Evolutionary conservation across 2,113 vertebrate species (phyloP), one percentile per base, ranked within the genome.

Genomic region (Ictidomys tridecemlineatus): DNA sequence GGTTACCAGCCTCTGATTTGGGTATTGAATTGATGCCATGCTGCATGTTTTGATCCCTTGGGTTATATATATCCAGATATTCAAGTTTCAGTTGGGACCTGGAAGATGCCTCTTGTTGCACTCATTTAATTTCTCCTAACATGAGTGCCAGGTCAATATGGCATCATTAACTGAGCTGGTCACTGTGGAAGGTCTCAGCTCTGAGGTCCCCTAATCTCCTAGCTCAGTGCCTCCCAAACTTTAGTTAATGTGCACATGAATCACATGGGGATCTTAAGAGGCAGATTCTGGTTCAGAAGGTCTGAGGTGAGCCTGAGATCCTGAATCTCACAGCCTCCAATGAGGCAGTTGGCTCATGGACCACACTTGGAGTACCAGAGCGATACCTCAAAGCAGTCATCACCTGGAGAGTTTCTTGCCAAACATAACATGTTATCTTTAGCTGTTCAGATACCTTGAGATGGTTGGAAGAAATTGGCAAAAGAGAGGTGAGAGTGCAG

Each of bases 241-340:
- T 37, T 16, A 51, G 11, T 1, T 20, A 51, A 11, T 1, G 20
- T 79, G 67, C 11, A 30, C 2, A 11, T 0, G 2, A 45, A 63
- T 93, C 48, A 42, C 79, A 2, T n/a, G 37, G 37, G 28, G 20
- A n/a, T 76, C 37, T 78, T 20, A 51, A 63, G 24, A 48, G 34
- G 39, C 73, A 7, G 30, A 28, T 73, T 76, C 63, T 61, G 51
- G 30, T 26, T 72, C 16, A 8, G 89, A 61, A 82, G 53, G 17
- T 79, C 65, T 89, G 34, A 48, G 28, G 37, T 85, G 28, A 61
- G 51, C 45, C 37, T 17, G 24, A n/a, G n/a, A n/a, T n/a, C n/a
- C n/a, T n/a, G n/a, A n/a, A n/a, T n/a, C n/a, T n/a, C n/a, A n/a
- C n/a, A 83, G 63, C 5, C 11, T 14, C 24, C 30, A 5, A 37